Evolutionary conservation across 2,113 vertebrate species (phyloP).

Genomic region (Motacilla tschutschensis): DNA sequence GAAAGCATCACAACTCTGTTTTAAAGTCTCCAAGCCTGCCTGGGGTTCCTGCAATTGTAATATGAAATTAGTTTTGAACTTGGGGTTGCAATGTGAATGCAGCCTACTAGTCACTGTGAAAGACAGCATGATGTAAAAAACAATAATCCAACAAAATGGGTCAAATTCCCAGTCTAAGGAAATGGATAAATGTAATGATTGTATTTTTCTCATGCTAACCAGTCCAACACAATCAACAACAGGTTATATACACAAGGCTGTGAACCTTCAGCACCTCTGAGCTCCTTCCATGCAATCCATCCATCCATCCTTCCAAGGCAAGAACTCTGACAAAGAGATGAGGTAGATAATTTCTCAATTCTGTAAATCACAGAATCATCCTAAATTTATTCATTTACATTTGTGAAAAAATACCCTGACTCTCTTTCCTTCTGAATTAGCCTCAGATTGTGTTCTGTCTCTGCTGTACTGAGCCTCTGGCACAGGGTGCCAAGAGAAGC

Average conservation of each 20-base stretch:
- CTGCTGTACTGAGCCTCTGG: neutral
- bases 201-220: neutral
- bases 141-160: neutral
- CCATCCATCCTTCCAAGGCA: neutral
- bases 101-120: neutral
- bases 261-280: neutral
- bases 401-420: neutral
- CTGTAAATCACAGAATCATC: neutral
- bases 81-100: neutral
- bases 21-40: neutral
- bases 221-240: neutral
- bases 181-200: neutral
- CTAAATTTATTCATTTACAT: neutral
- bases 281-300: neutral
- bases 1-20: neutral
- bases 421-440: neutral
- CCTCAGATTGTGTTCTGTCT: neutral
- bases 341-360: neutral
- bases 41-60: neutral
- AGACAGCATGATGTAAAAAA: neutral
- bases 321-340: neutral
- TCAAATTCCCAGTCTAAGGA: neutral
- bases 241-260: neutral
- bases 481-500: neutral
- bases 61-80: neutral